Evolutionary conservation across 2,888 invertebrate genomes (phyloP).

Genomic region (Seira ritae): DNA sequence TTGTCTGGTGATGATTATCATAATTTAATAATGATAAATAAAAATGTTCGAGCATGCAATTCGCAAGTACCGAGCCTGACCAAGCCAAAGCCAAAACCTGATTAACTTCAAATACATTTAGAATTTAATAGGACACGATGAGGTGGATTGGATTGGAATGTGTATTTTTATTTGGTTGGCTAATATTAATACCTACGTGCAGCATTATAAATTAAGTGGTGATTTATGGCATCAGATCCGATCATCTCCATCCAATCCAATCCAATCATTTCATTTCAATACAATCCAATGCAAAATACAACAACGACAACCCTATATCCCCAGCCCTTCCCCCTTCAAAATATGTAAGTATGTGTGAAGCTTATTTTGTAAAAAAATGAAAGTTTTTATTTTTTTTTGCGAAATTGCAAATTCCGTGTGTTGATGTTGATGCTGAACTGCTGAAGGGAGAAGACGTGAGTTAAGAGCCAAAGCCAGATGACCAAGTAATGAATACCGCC

Average conservation of each 20-base stretch:
- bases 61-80: too few relatives aligned
- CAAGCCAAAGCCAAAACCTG: neutral
- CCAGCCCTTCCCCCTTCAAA: neutral
- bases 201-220: constrained; percentile 58
- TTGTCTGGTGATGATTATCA: neutral
- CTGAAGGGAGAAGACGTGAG: neutral
- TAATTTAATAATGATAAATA: constrained; percentile 13
- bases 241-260: neutral
- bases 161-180: neutral
- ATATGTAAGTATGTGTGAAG: neutral
- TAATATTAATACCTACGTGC: neutral
- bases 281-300: too few relatives aligned
- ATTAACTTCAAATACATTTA: neutral
- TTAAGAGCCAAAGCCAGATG: neutral
- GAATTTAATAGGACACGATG: neutral
- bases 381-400: neutral
- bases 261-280: too few relatives aligned
- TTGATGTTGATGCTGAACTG: too few relatives aligned
- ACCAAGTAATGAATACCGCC: constrained; percentile 1
- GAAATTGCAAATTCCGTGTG: constrained; percentile 7
- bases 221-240: constrained; percentile 38
- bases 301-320: neutral
- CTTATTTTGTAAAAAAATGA: constrained; percentile 11
- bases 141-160: neutral
- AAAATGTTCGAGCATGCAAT: neutral